Evolutionary conservation across 2,797 vertebrate species (phyloP), one percentile per base, ranked within the genome.

Genomic region (Enteromius trimaculatus): DNA sequence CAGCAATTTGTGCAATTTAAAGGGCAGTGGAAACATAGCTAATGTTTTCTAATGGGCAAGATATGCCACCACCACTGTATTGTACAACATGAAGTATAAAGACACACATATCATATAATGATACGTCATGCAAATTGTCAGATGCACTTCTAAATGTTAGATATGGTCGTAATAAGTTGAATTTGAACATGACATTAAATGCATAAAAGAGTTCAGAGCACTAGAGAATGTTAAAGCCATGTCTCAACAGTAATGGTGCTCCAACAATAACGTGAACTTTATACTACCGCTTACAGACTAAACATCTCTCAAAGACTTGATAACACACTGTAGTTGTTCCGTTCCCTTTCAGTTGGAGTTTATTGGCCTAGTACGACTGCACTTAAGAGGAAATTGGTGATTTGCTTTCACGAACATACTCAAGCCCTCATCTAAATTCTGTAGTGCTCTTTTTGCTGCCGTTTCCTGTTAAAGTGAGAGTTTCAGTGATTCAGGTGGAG

Each of bases 391-490:
- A 77, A 77, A 77, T 49, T n/a, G 8, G 39, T 62, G 39, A 47
- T 49, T 81, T 72, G 55, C 58, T 77, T 64, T 64, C 55, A 64
- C 5, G 1, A 62, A 74, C 1, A 16, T 55, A 76, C 34, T 53
- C 14, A 69, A 19, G 55, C 21, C 80, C 71, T 72, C 60, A 64
- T 74, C 44, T 81, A 47, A 74, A 81, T 64, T 81, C 69, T 62
- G 66, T 58, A n/a, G 58, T 79, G 79, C 77, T 39, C 66, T 82
- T 75, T 77, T 75, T 70, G 51, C 69, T 42, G 78, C 64, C 47
- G 69, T 68, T 71, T 60, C 31, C 80, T 80, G 44, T 74, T 62
- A 14, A n/a, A 23, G 31, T 14, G 29, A 64, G 69, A 51, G 39
- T 80, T 71, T 71, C 68, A 62, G 53, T 71, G 53, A 62, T 47